Percentiles rank a stretch among this genome's conserved stretches.
Conservation (phyloP, 1,140 invertebrate genomes). For the Sipha flava region DNA sequence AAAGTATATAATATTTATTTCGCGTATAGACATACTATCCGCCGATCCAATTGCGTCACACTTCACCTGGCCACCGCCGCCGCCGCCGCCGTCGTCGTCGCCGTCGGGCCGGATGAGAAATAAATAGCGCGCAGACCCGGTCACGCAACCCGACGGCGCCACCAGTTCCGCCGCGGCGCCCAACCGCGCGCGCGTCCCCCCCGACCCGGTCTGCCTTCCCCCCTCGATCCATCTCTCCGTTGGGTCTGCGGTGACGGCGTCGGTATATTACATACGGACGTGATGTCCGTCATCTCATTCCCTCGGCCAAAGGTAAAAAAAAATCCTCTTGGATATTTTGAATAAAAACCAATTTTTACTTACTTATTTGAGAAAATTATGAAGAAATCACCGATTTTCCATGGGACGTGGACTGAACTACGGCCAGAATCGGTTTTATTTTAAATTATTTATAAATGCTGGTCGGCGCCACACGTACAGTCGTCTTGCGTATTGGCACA, state of each 20-base stretch:
- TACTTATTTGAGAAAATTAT: background rate
- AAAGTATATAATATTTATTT: too few species aligned
- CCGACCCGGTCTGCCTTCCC: slow-evolving; percentile 8
- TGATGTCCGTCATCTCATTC: slow-evolving; percentile 22
- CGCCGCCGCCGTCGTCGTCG: background rate
- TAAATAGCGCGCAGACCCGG: slow-evolving; percentile 39
- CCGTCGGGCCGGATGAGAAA: slow-evolving; percentile 34
- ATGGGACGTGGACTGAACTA: background rate
- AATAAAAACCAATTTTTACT: too few species aligned
- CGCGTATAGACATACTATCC: background rate
- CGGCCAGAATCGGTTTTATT: background rate
- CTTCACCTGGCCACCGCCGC: slow-evolving; percentile 4
- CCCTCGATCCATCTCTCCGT: background rate
- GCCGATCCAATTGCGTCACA: slow-evolving; percentile 11
- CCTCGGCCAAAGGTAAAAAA: background rate
- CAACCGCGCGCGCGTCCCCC: slow-evolving; percentile 38
- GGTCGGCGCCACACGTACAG: background rate
- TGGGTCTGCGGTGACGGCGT: background rate
- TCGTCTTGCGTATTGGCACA: background rate
- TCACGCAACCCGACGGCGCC: slow-evolving; percentile 41
- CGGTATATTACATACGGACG: background rate
- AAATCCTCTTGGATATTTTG: too few species aligned
- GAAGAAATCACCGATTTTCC: background rate
- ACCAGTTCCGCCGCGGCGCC: slow-evolving; percentile 41
- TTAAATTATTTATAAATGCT: background rate